Base-by-base conservation (phyloP, 2,797 vertebrate species). In the Prunella strophiata region DNA sequence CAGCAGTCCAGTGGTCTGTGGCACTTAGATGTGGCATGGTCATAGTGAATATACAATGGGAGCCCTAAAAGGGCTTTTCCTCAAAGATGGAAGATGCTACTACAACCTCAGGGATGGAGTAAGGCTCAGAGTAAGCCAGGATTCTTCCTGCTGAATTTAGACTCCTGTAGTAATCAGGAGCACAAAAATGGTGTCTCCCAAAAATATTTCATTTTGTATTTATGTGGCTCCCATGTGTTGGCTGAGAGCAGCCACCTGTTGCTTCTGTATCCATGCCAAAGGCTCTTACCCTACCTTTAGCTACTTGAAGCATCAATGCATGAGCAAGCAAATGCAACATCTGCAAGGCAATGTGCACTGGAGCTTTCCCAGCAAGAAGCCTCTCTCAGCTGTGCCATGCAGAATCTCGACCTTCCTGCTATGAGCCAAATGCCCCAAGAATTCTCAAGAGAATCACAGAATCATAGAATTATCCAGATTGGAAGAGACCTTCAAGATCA, bases 1-100 rank as follows among this genome's bases (percentile, higher is more conserved):
- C 80, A 20, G 26, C 13, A 32, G 6, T 38, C 34, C 47, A 32
- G 42, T 27, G 25, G 29, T 78, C 59, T 75, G 40, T 5, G 6
- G 13, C 27, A 29, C 19, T 55, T 27, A 9, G 6, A 15, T 8
- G 7, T 57, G 50, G 42, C 47, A 43, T 2, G 3, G n/a, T 29
- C 29, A 10, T 5, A 5, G 26, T 52, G 9, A 84, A 10, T 71
- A 72, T 5, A 63, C 22, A 65, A 0, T 3, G 14, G 3, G 19
- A 78, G 26, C 13, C 40, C 40, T 67, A 63, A 26, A 84, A 71
- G 23, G 17, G 6, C 11, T 77, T 70, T 86, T 90, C 26, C 15
- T 70, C 45, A 40, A 67, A 61, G 57, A 25, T 32, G 19, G 22
- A 90, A 68, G 22, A 48, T 45, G 32, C 20, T 75, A 18, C 23